phyloP scores from a whole-genome alignment of 2,888 invertebrate genomes.

The Lamellibrachia satsuma region DNA sequence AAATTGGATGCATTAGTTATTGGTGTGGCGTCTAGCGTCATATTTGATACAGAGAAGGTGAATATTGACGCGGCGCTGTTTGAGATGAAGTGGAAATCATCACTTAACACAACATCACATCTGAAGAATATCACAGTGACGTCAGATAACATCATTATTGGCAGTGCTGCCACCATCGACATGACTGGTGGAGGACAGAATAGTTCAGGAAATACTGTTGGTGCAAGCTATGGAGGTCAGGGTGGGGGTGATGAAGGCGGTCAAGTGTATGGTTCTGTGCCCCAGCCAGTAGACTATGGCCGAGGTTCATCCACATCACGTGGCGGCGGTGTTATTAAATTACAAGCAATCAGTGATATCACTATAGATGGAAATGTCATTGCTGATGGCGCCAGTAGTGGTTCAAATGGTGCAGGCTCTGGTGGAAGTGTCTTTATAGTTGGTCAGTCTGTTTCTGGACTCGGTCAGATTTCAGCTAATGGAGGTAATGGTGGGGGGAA shows the following conservation, averaged over 20 bases:
- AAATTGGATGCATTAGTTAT: background rate
- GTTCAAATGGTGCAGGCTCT: conserved; percentile 21
- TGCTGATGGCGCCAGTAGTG: background rate
- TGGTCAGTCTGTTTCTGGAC: background rate
- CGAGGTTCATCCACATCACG: background rate
- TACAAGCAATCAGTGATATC: background rate
- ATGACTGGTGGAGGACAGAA: background rate
- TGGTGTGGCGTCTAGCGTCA: background rate
- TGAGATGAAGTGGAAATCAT: background rate
- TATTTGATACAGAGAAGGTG: background rate
- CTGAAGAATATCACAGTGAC: conserved; percentile 17
- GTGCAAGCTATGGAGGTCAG: background rate
- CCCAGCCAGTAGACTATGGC: background rate
- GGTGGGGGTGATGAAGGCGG: background rate
- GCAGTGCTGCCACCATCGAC: background rate
- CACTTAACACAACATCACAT: background rate
- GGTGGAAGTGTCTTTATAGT: conserved; percentile 23
- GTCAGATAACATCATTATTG: background rate
- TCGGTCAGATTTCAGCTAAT: background rate
- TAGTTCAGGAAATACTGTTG: background rate
- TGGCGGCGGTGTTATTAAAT: background rate
- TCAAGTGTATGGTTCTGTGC: background rate
- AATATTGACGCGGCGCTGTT: background rate
- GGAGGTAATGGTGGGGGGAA: background rate
- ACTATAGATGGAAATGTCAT: background rate